Percentiles rank a stretch among this genome's conserved stretches.
Evolutionary conservation across 2,888 invertebrate genomes (phyloP).

Genomic region (Phaonia tiefii): DNA sequence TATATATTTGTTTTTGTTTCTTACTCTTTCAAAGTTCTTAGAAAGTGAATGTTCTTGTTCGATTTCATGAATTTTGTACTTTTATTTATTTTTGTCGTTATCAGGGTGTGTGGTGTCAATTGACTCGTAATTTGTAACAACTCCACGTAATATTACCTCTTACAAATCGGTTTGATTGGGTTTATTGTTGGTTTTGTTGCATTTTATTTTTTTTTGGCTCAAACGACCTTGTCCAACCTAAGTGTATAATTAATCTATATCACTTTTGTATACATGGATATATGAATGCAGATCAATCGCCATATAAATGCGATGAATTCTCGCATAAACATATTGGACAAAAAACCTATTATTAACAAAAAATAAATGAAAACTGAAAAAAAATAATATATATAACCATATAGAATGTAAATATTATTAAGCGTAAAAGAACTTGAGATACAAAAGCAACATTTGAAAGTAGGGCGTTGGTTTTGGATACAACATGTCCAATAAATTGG

Average conservation of each 20-base stretch:
- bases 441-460: conserved; percentile 60
- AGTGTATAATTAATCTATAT: conserved; percentile 24
- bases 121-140: conserved; percentile 6
- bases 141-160: no score
- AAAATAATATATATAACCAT: neutral
- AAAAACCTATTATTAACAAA: conserved; percentile 34
- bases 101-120: conserved; percentile 34
- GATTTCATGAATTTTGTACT: neutral
- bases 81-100: no score
- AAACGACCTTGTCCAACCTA: conserved; percentile 33
- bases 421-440: conserved; percentile 42
- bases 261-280: neutral
- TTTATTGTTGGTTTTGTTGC: no score
- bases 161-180: no score
- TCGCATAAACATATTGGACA: neutral
- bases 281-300: conserved; percentile 6
- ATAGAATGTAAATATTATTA: conserved; percentile 18
- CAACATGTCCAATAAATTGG: conserved; percentile 61
- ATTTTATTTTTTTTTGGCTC: conserved; percentile 6
- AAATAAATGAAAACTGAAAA: conserved; percentile 18
- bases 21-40: no score
- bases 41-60: conserved; percentile 19
- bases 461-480: conserved; percentile 63
- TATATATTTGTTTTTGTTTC: no score
- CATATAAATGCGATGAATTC: neutral